These are phyloP conservation scores for Sebastes umbrosus DNA, from an alignment of 2,797 vertebrate genomes.

Conservation along the genomic window DNA sequence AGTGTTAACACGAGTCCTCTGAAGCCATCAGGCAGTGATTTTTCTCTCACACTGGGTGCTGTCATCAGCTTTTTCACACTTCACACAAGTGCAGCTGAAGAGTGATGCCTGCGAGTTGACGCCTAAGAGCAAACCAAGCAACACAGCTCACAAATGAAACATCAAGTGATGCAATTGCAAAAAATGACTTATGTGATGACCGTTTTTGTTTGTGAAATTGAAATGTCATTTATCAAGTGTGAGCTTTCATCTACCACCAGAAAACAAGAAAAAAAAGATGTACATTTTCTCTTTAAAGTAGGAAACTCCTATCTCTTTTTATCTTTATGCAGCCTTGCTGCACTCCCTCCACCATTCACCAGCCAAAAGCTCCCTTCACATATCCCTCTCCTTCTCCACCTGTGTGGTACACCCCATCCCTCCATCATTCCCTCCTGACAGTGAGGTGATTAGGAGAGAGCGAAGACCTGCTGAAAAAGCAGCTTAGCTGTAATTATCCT, in stretches of 20 bases:
- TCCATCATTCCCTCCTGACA: constrained; percentile 39
- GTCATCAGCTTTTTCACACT: constrained; percentile 13
- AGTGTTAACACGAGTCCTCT: not conserved
- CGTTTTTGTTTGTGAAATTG: not conserved
- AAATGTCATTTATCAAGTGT: not conserved
- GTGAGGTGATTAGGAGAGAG: constrained; percentile 56
- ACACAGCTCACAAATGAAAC: not conserved
- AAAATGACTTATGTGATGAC: not conserved
- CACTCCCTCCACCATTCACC: not conserved
- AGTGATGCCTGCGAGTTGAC: not conserved
- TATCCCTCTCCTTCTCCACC: constrained; percentile 20
- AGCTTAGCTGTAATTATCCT: constrained; percentile 67
- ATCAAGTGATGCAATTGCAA: not conserved
- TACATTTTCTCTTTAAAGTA: not conserved
- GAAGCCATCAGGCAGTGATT: not conserved
- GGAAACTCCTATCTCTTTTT: not conserved
- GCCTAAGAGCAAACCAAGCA: not conserved
- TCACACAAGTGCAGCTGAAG: not conserved
- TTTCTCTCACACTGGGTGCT: not conserved
- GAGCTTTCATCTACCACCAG: not conserved
- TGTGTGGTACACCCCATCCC: not conserved
- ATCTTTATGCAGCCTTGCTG: not conserved
- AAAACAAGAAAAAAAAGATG: not conserved
- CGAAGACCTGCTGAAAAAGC: constrained; percentile 65
- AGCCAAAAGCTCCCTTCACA: not conserved